phyloP scores from a whole-genome alignment of 2,888 invertebrate genomes.

The Liodrosophila aerea region DNA sequence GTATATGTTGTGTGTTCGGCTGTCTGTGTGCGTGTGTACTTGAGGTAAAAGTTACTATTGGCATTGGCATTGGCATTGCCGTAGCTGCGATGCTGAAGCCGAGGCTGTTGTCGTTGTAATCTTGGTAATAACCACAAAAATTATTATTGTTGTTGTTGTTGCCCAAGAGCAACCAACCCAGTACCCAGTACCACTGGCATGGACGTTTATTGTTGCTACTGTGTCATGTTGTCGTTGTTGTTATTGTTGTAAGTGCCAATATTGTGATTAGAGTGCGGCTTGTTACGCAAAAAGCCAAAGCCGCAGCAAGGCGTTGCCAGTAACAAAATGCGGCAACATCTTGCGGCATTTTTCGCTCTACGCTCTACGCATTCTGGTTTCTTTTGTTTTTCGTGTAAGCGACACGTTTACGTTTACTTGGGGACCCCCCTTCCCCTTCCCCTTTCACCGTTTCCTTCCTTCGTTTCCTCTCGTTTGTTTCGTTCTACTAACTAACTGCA shows the following conservation, averaged over 20 bases:
- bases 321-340: constrained; percentile 73
- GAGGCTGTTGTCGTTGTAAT: constrained; percentile 64
- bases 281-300: constrained; percentile 67
- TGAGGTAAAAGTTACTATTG: constrained; percentile 51
- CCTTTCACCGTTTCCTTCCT: background rate
- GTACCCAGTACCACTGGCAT: background rate
- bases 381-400: constrained; percentile 66
- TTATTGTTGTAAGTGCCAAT: constrained; percentile 78
- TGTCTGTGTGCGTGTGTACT: constrained; percentile 15
- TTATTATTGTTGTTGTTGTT: constrained; percentile 68
- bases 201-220: constrained; percentile 39
- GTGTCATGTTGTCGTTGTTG: constrained; percentile 41
- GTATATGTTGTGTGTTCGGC: constrained; percentile 12
- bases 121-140: constrained; percentile 78
- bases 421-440: background rate
- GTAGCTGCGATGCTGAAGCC: constrained; percentile 4
- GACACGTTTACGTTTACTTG: constrained; percentile 59
- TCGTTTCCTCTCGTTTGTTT: background rate
- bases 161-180: background rate
- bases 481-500: constrained; percentile 55
- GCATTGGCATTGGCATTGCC: constrained; percentile 11
- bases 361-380: constrained; percentile 25
- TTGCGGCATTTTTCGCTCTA: constrained; percentile 69
- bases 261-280: constrained; percentile 76
- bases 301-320: constrained; percentile 57